These are phyloP conservation scores for Siphamia tubifer DNA, from an alignment of 2,113 vertebrate species.

Conservation along the genomic window DNA sequence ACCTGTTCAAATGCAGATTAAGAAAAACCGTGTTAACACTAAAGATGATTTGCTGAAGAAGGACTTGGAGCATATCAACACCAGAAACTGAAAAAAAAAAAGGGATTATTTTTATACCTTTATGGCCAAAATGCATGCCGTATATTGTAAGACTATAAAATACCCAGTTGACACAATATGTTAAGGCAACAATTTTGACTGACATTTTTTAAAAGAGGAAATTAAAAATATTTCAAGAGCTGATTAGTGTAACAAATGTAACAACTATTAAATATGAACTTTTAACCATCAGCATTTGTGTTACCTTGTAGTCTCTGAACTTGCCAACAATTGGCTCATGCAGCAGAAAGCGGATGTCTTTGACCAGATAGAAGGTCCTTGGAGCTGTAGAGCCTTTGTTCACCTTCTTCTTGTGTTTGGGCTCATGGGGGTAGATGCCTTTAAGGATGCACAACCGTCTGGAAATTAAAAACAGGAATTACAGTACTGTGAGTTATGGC, in stretches of 20 bases:
- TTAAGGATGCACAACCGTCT: constrained; percentile 96
- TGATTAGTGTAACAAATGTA: too few relatives aligned
- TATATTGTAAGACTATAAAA: too few relatives aligned
- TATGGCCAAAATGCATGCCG: too few relatives aligned
- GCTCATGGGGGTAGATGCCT: constrained; percentile 96
- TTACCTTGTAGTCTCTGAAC: constrained; percentile 95
- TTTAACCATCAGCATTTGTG: too few relatives aligned
- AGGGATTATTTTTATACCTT: too few relatives aligned
- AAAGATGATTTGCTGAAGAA: neutral
- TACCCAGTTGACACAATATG: too few relatives aligned
- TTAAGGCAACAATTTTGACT: too few relatives aligned
- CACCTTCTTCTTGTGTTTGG: constrained; percentile 98
- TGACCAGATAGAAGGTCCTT: constrained; percentile 93
- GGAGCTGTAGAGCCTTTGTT: constrained; percentile 94
- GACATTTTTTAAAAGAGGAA: too few relatives aligned
- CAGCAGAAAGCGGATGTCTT: constrained; percentile 95
- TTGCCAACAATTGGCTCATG: constrained; percentile 94
- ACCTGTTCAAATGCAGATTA: constrained; percentile 73
- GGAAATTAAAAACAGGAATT: constrained; percentile 4
- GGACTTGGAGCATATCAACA: too few relatives aligned
- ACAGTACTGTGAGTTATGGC: neutral
- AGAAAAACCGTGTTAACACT: neutral
- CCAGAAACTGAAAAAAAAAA: too few relatives aligned
- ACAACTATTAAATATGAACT: too few relatives aligned
- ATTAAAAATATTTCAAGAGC: too few relatives aligned